Evolutionary conservation across 2,797 vertebrate species (phyloP).

Genomic region (Rousettus madagascariensis): DNA sequence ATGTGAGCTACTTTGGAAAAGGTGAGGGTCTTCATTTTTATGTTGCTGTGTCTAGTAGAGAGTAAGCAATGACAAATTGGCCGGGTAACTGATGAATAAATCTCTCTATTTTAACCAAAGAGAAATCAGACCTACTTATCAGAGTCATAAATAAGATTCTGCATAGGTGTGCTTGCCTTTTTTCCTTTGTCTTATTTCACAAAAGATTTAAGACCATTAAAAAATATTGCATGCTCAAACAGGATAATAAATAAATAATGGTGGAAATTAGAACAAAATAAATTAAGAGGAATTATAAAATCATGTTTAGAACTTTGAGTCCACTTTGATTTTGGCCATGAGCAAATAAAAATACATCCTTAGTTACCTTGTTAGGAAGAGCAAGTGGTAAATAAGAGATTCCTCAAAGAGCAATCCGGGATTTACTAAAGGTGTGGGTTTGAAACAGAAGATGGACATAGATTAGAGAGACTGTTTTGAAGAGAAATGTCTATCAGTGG

Average conservation of each 20-base stretch:
- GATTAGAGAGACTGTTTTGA: conserved; percentile 42
- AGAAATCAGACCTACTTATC: conserved; percentile 18
- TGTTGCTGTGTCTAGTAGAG: background rate
- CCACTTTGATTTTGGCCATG: conserved; percentile 1
- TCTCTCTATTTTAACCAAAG: conserved; percentile 20
- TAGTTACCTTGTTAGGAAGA: background rate
- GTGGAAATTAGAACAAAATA: conserved; percentile 6
- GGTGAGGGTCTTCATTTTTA: background rate
- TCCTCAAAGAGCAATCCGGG: background rate
- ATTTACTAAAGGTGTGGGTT: background rate
- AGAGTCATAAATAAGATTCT: background rate
- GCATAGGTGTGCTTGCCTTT: background rate
- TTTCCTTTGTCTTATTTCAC: conserved; percentile 17
- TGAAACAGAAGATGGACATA: background rate
- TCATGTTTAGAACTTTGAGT: background rate
- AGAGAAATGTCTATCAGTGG: background rate
- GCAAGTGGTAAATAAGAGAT: background rate
- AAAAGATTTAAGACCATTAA: conserved; percentile 31
- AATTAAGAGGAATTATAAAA: background rate
- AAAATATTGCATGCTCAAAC: background rate
- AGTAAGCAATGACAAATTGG: background rate
- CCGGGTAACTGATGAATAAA: conserved; percentile 35
- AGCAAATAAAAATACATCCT: background rate
- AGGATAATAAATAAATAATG: background rate
- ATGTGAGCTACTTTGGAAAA: background rate